Evolutionary conservation across 2,113 vertebrate species (phyloP), one percentile per base, ranked within the genome.

Genomic region (Callipepla californica): DNA sequence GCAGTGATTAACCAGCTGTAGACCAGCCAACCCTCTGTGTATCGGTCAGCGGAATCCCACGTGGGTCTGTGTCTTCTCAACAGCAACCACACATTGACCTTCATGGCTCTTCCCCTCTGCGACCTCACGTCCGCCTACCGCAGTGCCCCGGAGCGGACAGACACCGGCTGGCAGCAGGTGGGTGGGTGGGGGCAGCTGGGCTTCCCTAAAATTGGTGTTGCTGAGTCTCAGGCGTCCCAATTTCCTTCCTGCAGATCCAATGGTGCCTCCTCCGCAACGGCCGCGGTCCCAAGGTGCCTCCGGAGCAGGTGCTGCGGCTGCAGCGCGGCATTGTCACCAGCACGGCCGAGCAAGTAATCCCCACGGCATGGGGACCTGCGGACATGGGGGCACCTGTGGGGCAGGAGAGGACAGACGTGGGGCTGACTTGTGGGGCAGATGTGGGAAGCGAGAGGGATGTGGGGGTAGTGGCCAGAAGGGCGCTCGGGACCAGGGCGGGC

Each of bases 271-370:
- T 99, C 93, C 98, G 99, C 94, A 99, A 99, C 95, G 98, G 98
- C 95, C 98, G 99, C 93, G 98, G 98, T 7, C 98, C 98, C 91
- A 98, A 98, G 6, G 98, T 98, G 93, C 98, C 98, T 36, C 98
- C 99, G 97, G 98, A 98, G 13, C 98, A 99, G 97, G 99, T 98
- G 34, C 98, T 99, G 65, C 97, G 99, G n/a, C 97, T 99, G 85
- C 99, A 99, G 94, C 99, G 99, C 57, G 99, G 99, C 80, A 96
- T 99, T 88, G 98, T 99, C 86, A 99, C 98, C 89, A 99, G 98
- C 97, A 98, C 98, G 20, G 98, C 98, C 13, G 98, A 99, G 97
- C 98, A 98, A 98, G 98, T 98, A 95, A 92, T 93, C 91, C 95
- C 93, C 92, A 95, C 88, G 9, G 21, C 20, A 25, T 26, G 23